These are phyloP conservation scores for Psittacula derbiana DNA, from an alignment of 2,797 vertebrate species.

Conservation along the genomic window DNA sequence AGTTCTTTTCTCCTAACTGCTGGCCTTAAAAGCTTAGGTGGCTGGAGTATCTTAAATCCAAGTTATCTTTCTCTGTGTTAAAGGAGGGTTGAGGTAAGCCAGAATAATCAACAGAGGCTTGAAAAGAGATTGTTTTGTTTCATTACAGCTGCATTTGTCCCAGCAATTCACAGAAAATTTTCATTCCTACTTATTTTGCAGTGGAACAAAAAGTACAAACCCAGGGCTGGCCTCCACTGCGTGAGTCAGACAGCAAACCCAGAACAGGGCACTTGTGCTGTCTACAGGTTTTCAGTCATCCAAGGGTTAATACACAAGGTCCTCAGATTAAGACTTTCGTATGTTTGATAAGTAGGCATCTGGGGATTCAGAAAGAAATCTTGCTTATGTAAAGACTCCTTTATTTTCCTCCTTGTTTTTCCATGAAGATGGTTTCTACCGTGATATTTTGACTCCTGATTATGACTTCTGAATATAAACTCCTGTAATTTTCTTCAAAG, in stretches of 20 bases:
- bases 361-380: neutral
- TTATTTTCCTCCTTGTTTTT: neutral
- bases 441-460: neutral
- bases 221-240: neutral
- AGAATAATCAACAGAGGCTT: neutral
- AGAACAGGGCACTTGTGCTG: neutral
- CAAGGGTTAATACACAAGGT: neutral
- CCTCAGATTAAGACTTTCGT: neutral
- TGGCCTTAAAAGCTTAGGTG: neutral
- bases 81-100: neutral
- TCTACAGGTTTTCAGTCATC: neutral
- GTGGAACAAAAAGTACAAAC: neutral
- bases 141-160: neutral
- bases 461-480: neutral
- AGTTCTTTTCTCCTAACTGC: neutral
- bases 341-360: neutral
- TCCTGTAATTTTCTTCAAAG: neutral
- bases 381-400: neutral
- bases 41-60: neutral
- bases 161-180: neutral
- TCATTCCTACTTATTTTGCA: neutral
- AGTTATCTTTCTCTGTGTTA: neutral
- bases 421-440: neutral
- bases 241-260: neutral
- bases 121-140: neutral